phyloP scores from a whole-genome alignment of 1,140 invertebrate genomes.

The Drosophila littoralis region DNA sequence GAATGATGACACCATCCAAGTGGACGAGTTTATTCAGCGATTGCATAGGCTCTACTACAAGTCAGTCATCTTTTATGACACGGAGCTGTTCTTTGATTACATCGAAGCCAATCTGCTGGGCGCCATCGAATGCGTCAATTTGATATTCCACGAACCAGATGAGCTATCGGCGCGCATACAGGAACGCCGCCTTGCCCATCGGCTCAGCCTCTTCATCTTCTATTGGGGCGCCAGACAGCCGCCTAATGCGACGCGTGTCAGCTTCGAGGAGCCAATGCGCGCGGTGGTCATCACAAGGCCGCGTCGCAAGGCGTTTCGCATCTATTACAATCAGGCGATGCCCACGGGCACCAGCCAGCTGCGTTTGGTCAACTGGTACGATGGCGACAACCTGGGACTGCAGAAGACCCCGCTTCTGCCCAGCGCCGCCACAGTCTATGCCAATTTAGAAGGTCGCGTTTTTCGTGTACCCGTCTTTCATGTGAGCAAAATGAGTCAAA shows the following conservation, averaged over 20 bases:
- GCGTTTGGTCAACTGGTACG: constrained; percentile 89
- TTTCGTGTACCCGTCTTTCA: constrained; percentile 89
- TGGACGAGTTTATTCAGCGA: constrained; percentile 69
- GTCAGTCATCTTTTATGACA: constrained; percentile 72
- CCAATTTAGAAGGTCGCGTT: constrained; percentile 87
- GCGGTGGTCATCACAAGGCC: constrained; percentile 76
- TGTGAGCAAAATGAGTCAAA: constrained; percentile 78
- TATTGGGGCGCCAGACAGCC: constrained; percentile 76
- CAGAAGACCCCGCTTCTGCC: constrained; percentile 88
- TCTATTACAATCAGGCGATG: constrained; percentile 89
- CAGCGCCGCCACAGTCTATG: constrained; percentile 86
- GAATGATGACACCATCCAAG: constrained; percentile 42
- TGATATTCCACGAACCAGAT: constrained; percentile 70
- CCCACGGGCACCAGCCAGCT: constrained; percentile 85
- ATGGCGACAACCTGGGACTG: constrained; percentile 85
- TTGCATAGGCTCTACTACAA: constrained; percentile 70
- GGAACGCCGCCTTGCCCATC: constrained; percentile 68
- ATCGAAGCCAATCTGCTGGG: constrained; percentile 72
- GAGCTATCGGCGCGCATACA: constrained; percentile 57
- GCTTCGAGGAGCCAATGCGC: constrained; percentile 73
- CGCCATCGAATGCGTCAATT: constrained; percentile 75
- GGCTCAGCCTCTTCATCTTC: constrained; percentile 80
- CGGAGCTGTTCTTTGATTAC: constrained; percentile 67
- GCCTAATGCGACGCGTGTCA: constrained; percentile 38
- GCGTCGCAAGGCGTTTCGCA: constrained; percentile 85